Percentiles rank a stretch among this genome's conserved stretches.
Evolutionary conservation across 2,797 vertebrate species (phyloP).

Genomic region (Neosilurus hyrtlii): DNA sequence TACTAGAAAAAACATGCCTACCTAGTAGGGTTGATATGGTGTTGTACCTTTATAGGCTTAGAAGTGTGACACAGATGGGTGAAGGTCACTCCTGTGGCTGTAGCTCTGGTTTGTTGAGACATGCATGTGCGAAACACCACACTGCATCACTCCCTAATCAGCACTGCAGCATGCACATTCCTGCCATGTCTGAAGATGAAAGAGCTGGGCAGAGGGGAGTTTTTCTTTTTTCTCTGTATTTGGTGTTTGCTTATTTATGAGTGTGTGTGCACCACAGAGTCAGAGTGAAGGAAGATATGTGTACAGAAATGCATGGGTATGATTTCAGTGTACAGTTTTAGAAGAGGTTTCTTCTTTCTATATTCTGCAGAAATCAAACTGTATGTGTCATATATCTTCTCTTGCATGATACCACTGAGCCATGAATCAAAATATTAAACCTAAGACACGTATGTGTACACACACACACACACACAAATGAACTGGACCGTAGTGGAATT

Average conservation of each 20-base stretch:
- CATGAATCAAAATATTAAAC: background rate
- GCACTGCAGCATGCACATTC: slow-evolving; percentile 25
- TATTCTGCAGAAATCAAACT: background rate
- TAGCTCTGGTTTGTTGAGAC: slow-evolving; percentile 52
- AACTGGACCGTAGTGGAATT: background rate
- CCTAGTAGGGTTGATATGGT: slow-evolving; percentile 43
- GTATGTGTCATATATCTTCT: background rate
- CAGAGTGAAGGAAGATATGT: background rate
- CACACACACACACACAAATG: background rate
- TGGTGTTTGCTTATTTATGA: slow-evolving; percentile 30
- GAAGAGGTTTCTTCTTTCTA: background rate
- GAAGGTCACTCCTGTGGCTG: slow-evolving; percentile 50
- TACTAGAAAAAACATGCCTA: background rate
- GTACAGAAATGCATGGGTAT: background rate
- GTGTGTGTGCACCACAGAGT: background rate
- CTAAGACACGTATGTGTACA: background rate
- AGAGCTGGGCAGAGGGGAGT: slow-evolving; percentile 15
- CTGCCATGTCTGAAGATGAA: slow-evolving; percentile 30
- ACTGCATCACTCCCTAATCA: slow-evolving; percentile 60
- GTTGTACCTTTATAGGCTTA: slow-evolving; percentile 53
- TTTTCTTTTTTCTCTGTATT: background rate
- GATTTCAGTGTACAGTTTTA: background rate
- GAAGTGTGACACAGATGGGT: slow-evolving; percentile 57
- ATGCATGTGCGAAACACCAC: slow-evolving; percentile 66
- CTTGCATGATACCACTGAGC: background rate